Percentiles rank a stretch among this genome's conserved stretches.
Conservation (phyloP, 1,140 invertebrate genomes). For the Tachypleus tridentatus region DNA sequence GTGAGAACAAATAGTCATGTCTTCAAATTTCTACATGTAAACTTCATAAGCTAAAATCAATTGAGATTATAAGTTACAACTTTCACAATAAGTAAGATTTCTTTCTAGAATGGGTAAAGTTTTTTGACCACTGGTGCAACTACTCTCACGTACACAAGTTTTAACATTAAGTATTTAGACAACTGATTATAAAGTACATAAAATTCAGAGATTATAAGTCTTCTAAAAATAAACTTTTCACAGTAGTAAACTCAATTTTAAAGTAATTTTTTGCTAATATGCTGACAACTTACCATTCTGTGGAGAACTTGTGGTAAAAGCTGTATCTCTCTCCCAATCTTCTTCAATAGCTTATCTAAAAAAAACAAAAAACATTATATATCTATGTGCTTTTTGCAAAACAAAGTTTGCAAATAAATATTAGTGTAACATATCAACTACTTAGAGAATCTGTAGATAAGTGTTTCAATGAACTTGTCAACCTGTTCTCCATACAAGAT, state of each 20-base stretch:
- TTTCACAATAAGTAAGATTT: not conserved
- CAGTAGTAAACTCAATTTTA: too few relatives aligned
- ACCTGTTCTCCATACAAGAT: too few relatives aligned
- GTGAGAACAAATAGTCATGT: not conserved
- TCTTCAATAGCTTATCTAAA: conserved; percentile 46
- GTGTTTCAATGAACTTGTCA: too few relatives aligned
- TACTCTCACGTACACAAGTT: not conserved
- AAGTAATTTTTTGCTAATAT: too few relatives aligned
- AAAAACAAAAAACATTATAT: conserved; percentile 1
- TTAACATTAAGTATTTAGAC: not conserved
- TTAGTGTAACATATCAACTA: too few relatives aligned
- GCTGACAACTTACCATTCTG: conserved; percentile 40
- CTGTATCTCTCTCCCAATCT: conserved; percentile 50
- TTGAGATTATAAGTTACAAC: not conserved
- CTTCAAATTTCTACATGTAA: not conserved
- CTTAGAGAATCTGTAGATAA: too few relatives aligned
- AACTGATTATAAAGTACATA: not conserved
- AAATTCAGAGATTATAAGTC: not conserved
- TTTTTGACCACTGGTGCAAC: too few relatives aligned
- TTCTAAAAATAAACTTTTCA: not conserved
- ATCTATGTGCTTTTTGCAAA: too few relatives aligned
- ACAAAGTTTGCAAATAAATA: too few relatives aligned
- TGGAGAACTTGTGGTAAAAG: conserved; percentile 66
- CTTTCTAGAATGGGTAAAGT: not conserved
- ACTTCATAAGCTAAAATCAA: not conserved